Evolutionary conservation across 2,113 vertebrate species (phyloP).

Genomic region (Cyprinus carpio): DNA sequence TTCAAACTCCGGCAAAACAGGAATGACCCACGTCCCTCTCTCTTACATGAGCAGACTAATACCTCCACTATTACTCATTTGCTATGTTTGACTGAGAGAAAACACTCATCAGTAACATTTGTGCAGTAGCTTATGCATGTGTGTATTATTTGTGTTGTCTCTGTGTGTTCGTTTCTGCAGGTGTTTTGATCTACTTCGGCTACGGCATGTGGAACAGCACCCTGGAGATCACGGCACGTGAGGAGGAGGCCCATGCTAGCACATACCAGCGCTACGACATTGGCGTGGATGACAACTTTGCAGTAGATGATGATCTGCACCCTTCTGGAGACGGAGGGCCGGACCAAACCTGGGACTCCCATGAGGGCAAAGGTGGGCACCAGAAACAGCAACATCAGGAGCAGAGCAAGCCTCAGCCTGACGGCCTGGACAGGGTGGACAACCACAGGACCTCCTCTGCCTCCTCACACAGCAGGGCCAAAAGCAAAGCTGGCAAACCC

Average conservation of each 20-base stretch:
- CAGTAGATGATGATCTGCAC: conserved; percentile 84
- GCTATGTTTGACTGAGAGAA: background rate
- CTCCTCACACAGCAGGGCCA: conserved; percentile 74
- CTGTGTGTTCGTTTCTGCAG: conserved; percentile 66
- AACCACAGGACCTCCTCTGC: conserved; percentile 72
- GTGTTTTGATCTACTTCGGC: conserved; percentile 96
- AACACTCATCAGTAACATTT: background rate
- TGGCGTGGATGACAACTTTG: conserved; percentile 89
- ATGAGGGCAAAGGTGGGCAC: conserved; percentile 77
- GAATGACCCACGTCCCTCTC: background rate
- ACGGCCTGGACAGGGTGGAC: conserved; percentile 71
- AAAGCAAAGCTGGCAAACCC: conserved; percentile 81
- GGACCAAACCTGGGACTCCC: conserved; percentile 70
- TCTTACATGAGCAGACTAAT: background rate
- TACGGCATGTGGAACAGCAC: conserved; percentile 99
- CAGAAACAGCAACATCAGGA: conserved; percentile 12
- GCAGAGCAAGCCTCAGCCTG: conserved; percentile 61
- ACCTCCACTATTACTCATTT: background rate
- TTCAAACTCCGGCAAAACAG: background rate
- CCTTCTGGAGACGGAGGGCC: conserved; percentile 70
- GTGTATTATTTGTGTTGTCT: conserved; percentile 28
- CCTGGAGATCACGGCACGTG: conserved; percentile 89
- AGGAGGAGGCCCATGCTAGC: conserved; percentile 94
- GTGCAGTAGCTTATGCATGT: background rate
- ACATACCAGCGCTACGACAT: conserved; percentile 95